These are phyloP conservation scores for Hoplias malabaricus DNA, from an alignment of 2,113 vertebrate species.

Conservation along the genomic window DNA sequence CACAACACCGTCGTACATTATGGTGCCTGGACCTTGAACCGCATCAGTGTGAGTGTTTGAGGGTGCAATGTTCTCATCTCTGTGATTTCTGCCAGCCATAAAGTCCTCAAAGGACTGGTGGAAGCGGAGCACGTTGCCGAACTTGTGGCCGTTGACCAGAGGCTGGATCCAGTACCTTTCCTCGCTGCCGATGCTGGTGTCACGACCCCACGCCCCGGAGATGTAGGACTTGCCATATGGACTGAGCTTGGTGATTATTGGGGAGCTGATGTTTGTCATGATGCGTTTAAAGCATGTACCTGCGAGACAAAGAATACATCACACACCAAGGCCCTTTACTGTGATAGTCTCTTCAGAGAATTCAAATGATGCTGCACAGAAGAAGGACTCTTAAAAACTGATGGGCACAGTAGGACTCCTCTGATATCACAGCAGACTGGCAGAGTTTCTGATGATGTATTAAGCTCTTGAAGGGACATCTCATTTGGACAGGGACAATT, in stretches of 20 bases:
- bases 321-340: background rate
- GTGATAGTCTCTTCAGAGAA: background rate
- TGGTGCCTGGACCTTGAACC: slow-evolving; percentile 76
- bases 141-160: slow-evolving; percentile 60
- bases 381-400: too few relatives aligned
- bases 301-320: slow-evolving; percentile 28
- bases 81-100: slow-evolving; percentile 62
- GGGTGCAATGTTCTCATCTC: slow-evolving; percentile 26
- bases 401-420: too few relatives aligned
- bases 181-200: slow-evolving; percentile 58
- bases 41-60: slow-evolving; percentile 48
- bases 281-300: slow-evolving; percentile 59
- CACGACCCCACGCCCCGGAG: slow-evolving; percentile 85
- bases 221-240: slow-evolving; percentile 74
- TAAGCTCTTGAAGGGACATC: too few relatives aligned
- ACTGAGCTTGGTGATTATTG: slow-evolving; percentile 77
- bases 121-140: slow-evolving; percentile 70
- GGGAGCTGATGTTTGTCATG: slow-evolving; percentile 77
- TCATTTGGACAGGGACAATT: too few relatives aligned
- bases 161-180: slow-evolving; percentile 81
- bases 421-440: too few relatives aligned
- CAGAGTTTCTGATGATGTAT: too few relatives aligned
- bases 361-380: too few relatives aligned
- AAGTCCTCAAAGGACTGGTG: slow-evolving; percentile 77
- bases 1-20: slow-evolving; percentile 75